Evolutionary conservation across 2,797 vertebrate genomes (phyloP).

Genomic region (Lates japonicus): DNA sequence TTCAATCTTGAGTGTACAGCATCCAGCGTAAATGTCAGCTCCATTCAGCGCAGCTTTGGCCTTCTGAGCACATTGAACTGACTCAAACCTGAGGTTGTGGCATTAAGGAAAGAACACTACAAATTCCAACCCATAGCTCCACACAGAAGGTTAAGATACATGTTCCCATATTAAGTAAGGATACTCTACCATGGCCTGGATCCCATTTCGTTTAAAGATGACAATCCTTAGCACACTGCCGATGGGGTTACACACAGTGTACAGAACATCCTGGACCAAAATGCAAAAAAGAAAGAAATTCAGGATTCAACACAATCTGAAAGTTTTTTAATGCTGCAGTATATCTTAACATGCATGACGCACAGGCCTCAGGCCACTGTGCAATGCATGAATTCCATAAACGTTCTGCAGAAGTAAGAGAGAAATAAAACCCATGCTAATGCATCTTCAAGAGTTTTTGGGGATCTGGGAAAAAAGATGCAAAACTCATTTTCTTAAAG

Average conservation of each 20-base stretch:
- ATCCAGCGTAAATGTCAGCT: constrained; percentile 98
- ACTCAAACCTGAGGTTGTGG: constrained; percentile 89
- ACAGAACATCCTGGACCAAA: constrained; percentile 91
- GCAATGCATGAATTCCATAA: constrained; percentile 1
- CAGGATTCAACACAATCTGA: background rate
- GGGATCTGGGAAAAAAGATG: too few relatives aligned
- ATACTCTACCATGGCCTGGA: constrained; percentile 99
- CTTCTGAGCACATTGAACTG: constrained; percentile 95
- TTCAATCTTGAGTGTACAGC: constrained; percentile 99
- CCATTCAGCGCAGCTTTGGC: constrained; percentile 97
- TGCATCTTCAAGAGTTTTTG: too few relatives aligned
- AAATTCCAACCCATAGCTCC: constrained; percentile 15
- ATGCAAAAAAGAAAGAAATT: background rate
- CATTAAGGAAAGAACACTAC: constrained; percentile 86
- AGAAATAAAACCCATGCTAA: too few relatives aligned
- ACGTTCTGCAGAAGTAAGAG: too few relatives aligned
- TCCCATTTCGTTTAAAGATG: constrained; percentile 98
- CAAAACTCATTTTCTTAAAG: too few relatives aligned
- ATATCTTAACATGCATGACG: constrained; percentile 1
- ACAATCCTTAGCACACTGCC: constrained; percentile 97
- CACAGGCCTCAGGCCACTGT: background rate
- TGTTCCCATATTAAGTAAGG: constrained; percentile 69
- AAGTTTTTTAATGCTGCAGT: background rate
- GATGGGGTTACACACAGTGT: constrained; percentile 97
- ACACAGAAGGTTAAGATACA: constrained; percentile 8